phyloP scores from a whole-genome alignment of 2,113 vertebrate species.

The Alosa alosa region DNA sequence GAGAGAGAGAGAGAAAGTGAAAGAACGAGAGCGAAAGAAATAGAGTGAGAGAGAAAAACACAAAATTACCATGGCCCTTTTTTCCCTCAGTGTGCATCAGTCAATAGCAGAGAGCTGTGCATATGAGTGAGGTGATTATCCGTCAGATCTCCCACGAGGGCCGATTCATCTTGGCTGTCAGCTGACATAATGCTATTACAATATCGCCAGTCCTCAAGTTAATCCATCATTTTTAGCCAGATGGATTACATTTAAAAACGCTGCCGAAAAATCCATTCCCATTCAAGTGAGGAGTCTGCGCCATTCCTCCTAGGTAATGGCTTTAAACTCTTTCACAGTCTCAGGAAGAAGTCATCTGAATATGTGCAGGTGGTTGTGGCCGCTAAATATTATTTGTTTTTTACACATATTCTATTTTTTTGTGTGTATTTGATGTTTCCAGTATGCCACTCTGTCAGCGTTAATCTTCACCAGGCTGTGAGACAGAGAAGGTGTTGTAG shows the following conservation, averaged over 20 bases:
- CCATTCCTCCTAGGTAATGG: not conserved
- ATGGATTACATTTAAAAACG: slow-evolving; percentile 16
- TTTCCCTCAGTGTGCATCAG: not conserved
- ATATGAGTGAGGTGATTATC: slow-evolving; percentile 1
- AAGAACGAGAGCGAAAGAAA: not conserved
- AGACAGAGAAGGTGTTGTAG: not conserved
- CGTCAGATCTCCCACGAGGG: slow-evolving; percentile 1
- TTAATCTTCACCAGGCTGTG: not conserved
- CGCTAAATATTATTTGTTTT: not conserved
- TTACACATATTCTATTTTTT: not conserved
- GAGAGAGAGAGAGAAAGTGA: not conserved
- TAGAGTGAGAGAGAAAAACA: not conserved
- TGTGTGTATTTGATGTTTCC: not conserved
- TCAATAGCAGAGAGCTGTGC: not conserved
- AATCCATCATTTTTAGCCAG: slow-evolving; percentile 9
- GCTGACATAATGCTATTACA: slow-evolving; percentile 16
- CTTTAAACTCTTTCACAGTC: not conserved
- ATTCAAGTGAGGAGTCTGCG: not conserved
- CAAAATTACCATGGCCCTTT: not conserved
- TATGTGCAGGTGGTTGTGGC: not conserved
- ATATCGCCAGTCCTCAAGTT: slow-evolving; percentile 2
- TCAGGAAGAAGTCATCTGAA: not conserved
- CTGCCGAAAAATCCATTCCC: slow-evolving; percentile 8
- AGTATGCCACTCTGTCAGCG: not conserved
- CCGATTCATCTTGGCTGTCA: slow-evolving; percentile 1